Evolutionary conservation across 2,113 vertebrate genomes (phyloP), one percentile per base, ranked within the genome.

Genomic region (Rousettus leschenaultii): DNA sequence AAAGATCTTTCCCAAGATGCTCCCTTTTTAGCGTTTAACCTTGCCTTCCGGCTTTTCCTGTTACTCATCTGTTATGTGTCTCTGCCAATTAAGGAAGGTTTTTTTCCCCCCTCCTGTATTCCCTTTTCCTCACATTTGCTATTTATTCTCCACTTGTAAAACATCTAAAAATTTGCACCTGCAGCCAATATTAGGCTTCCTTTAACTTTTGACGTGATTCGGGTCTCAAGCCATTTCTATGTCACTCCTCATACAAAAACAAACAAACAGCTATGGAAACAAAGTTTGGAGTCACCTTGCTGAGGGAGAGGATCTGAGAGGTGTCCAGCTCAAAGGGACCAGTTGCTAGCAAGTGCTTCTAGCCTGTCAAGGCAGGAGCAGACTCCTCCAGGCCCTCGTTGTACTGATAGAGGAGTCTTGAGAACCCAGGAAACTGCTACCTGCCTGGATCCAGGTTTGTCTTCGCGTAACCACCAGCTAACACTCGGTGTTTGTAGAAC

Each of bases 61-160:
- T 93, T 70, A 83, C 90, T 95, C 73, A 68, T 68, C 71, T 65
- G 38, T 70, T 80, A 1, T 19, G 43, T 18, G 59, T 43, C 71
- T 53, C 66, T 94, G 78, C 43, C 68, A 40, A 22, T 43, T 78
- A 22, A 70, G 66, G 30, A 84, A 91, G 45, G 6, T 12, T 35
- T 77, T 70, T 40, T 13, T 48, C 45, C 45, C 18, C 40, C 40
- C 40, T 6, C 3, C 70, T 93, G 3, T 43, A 38, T 28, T 66
- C 5, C 30, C 8, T 6, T 73, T 66, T 30, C n/a, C 91, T 89
- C 61, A 35, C 70, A 18, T 86, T 61, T 75, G 38, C 48, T 92
- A 11, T 94, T 92, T 75, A 57, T 87, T 75, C 38, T 77, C 19
- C 26, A 30, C 73, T 63, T 73, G 73, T 43, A 86, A 82, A 88